Percentiles rank a stretch among this genome's conserved stretches.
Evolutionary conservation across 2,797 vertebrate genomes (phyloP).

Genomic region (Apogon hyalosoma): DNA sequence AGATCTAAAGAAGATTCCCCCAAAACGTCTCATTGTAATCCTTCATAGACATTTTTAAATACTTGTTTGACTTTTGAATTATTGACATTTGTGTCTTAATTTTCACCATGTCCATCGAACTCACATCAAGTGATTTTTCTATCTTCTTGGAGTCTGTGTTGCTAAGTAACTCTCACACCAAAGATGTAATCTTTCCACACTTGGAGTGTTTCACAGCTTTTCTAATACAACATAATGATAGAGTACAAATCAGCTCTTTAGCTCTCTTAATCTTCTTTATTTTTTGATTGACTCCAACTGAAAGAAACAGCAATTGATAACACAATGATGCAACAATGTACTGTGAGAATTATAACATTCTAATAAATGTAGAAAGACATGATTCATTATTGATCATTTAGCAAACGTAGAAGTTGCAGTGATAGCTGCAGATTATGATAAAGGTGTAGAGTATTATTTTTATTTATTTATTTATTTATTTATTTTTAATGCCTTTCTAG

Average conservation of each 20-base stretch:
- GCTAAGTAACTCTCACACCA: constrained; percentile 18
- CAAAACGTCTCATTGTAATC: not conserved
- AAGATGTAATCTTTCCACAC: constrained; percentile 2
- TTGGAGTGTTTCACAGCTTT: constrained; percentile 3
- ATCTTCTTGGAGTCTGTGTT: constrained; percentile 30
- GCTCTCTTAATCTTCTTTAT: not conserved
- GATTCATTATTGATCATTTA: not conserved
- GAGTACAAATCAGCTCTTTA: not conserved
- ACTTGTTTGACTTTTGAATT: constrained; percentile 14
- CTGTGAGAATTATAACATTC: not conserved
- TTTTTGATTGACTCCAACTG: not conserved
- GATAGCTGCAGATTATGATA: not conserved
- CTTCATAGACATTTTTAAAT: constrained; percentile 2
- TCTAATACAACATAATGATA: not conserved
- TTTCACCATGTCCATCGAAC: constrained; percentile 47
- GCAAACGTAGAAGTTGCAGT: not conserved
- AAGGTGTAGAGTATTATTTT: not conserved
- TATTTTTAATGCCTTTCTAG: too few relatives aligned
- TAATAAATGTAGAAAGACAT: not conserved
- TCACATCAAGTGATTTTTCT: constrained; percentile 47
- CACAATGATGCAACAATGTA: not conserved
- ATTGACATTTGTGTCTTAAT: constrained; percentile 48
- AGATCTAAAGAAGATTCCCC: constrained; percentile 1
- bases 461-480: too few relatives aligned
- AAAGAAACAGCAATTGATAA: not conserved